Evolutionary conservation across 2,888 invertebrate species (phyloP), one percentile per base, ranked within the genome.

Genomic region (Sipha maydis): DNA sequence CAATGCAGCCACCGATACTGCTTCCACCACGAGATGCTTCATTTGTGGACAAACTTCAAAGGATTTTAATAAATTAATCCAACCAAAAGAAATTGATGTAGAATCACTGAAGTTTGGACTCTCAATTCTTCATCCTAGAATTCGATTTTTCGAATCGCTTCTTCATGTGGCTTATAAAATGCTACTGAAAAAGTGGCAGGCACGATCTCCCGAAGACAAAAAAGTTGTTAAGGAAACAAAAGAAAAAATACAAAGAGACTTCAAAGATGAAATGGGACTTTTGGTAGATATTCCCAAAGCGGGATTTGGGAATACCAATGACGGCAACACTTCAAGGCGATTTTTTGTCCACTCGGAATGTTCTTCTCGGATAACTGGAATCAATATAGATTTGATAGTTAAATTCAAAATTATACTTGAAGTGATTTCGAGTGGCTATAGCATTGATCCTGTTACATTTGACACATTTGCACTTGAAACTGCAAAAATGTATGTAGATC

Each of bases 91-190:
- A 28, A 69, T 28, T 21, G 21, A 69, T 69, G 28, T 69, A 77
- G 34, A 41, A 79, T 21, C 17, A 38, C 82, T 83, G 54, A 78
- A 86, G 19, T 38, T 86, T 19, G 41, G 77, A 54, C 34, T 79
- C 34, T 78, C 56, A 38, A 28, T 61, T 38, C 31, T 86, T 48
- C n/a, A n/a, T n/a, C n/a, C n/a, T n/a, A n/a, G n/a, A n/a, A n/a
- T n/a, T n/a, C n/a, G n/a, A n/a, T n/a, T 75, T 38, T 82, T 83
- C 31, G 54, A 83, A 73, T 73, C 54, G 67, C 14, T 76, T 56
- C 69, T 83, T 19, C 83, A 84, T 89, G 11, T 83, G 1, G 19
- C 89, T 71, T 91, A 92, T n/a, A 91, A 83, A 56, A 3, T 82
- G 25, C 89, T 76, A 9, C 14, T 84, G 8, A 41, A 84, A 76